These are phyloP conservation scores for Danio kyathit DNA, from an alignment of 2,797 vertebrate genomes.

Conservation along the genomic window DNA sequence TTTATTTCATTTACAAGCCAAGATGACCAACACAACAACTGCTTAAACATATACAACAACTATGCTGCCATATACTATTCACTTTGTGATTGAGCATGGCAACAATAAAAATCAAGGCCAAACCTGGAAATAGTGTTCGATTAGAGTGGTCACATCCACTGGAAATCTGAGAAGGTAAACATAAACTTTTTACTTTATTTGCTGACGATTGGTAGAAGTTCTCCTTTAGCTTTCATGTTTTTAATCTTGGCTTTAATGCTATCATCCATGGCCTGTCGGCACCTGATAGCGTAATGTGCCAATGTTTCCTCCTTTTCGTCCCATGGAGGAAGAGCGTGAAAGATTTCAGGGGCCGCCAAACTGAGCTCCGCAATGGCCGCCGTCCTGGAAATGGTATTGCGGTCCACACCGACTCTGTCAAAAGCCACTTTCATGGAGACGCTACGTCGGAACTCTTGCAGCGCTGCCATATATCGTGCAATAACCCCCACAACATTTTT, in stretches of 20 bases:
- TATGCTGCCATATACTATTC: not conserved
- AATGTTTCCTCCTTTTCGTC: conserved; percentile 76
- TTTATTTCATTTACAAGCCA: conserved; percentile 28
- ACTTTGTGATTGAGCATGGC: conserved; percentile 6
- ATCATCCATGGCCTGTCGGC: conserved; percentile 74
- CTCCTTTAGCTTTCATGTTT: conserved; percentile 70
- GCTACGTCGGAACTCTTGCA: conserved; percentile 72
- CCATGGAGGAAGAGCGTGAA: conserved; percentile 70
- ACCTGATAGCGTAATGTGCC: conserved; percentile 71
- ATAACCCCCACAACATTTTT: conserved; percentile 76
- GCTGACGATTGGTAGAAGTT: conserved; percentile 78
- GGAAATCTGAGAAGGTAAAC: not conserved
- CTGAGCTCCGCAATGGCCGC: conserved; percentile 74
- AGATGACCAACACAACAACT: conserved; percentile 2
- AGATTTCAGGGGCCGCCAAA: conserved; percentile 73
- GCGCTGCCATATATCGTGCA: conserved; percentile 73
- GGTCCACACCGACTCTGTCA: conserved; percentile 74
- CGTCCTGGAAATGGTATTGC: conserved; percentile 76
- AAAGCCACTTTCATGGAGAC: conserved; percentile 79
- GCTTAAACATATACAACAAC: not conserved
- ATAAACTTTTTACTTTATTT: conserved; percentile 57
- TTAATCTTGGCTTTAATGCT: conserved; percentile 75
- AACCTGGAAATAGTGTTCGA: conserved; percentile 1
- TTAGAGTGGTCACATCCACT: conserved; percentile 11
- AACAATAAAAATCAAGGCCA: conserved; percentile 4